Evolutionary conservation across 1,140 invertebrate species (phyloP).

Genomic region (Grapholita molesta): DNA sequence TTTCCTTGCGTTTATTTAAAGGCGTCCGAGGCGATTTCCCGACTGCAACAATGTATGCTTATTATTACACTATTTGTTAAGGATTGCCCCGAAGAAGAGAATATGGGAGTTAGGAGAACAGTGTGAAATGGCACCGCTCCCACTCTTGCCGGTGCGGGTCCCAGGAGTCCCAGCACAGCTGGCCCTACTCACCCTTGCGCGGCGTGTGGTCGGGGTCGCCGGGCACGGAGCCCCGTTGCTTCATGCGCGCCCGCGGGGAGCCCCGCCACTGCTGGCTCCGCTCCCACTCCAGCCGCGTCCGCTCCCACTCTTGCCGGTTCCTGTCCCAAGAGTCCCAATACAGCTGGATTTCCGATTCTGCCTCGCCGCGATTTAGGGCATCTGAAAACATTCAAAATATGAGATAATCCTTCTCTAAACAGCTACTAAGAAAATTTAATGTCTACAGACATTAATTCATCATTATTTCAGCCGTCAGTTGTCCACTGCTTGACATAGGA

Average conservation of each 20-base stretch:
- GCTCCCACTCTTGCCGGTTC: constrained; percentile 49
- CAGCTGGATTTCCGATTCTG: constrained; percentile 79
- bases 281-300: background rate
- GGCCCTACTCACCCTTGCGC: constrained; percentile 24
- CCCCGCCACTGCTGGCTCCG: constrained; percentile 44
- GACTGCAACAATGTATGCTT: constrained; percentile 31
- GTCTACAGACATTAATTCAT: too few species aligned
- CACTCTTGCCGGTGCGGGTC: background rate
- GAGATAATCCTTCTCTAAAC: too few species aligned
- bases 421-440: too few species aligned
- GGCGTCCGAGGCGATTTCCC: constrained; percentile 66
- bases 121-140: background rate
- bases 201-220: constrained; percentile 81
- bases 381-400: constrained; percentile 34
- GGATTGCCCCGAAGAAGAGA: too few species aligned
- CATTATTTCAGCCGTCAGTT: too few species aligned
- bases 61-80: background rate
- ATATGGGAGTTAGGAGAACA: too few species aligned
- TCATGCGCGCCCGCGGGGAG: constrained; percentile 81
- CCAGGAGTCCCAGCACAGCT: background rate
- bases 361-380: constrained; percentile 56
- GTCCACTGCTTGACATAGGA: too few species aligned
- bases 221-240: constrained; percentile 79
- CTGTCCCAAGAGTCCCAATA: constrained; percentile 97
- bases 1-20: constrained; percentile 51